Conservation (phyloP, 2,888 invertebrate species). For the Prosopocoilus inquinatus region DNA sequence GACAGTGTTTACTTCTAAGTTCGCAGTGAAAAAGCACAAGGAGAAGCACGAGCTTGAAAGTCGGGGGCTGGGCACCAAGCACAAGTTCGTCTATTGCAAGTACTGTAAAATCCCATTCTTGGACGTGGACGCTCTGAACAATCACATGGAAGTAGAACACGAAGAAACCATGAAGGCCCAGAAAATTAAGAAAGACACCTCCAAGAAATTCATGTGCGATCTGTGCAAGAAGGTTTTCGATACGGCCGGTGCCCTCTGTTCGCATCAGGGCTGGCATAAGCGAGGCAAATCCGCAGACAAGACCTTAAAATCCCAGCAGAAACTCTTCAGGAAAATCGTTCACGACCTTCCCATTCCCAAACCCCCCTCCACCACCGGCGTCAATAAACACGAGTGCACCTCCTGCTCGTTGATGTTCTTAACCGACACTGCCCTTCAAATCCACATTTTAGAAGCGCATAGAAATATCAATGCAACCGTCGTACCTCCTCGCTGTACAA, state of each 20-base stretch:
- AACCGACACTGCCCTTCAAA: constrained; percentile 45
- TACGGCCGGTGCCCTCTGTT: constrained; percentile 60
- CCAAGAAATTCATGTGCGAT: constrained; percentile 55
- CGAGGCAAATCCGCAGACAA: constrained; percentile 53
- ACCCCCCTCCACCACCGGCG: constrained; percentile 11
- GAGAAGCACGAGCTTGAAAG: constrained; percentile 35
- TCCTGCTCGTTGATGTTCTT: constrained; percentile 39
- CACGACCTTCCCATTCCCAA: constrained; percentile 49
- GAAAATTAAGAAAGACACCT: constrained; percentile 22
- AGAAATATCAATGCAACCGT: constrained; percentile 42
- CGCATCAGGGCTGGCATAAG: constrained; percentile 62
- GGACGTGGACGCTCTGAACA: constrained; percentile 31
- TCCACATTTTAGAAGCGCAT: constrained; percentile 46
- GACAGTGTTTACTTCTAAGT: constrained; percentile 47
- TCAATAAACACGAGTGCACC: constrained; percentile 40
- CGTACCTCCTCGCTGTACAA: constrained; percentile 51
- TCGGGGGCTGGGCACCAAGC: constrained; percentile 6
- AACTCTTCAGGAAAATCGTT: constrained; percentile 39
- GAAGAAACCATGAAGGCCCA: constrained; percentile 20
- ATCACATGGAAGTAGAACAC: constrained; percentile 45
- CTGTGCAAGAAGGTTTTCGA: constrained; percentile 63
- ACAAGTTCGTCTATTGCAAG: constrained; percentile 38
- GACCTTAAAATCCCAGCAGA: not conserved
- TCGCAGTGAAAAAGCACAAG: constrained; percentile 48
- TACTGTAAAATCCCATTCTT: constrained; percentile 43